Percentiles rank a stretch among this genome's conserved stretches.
phyloP scores from a whole-genome alignment of 2,888 invertebrate genomes.

The Phortica magna region DNA sequence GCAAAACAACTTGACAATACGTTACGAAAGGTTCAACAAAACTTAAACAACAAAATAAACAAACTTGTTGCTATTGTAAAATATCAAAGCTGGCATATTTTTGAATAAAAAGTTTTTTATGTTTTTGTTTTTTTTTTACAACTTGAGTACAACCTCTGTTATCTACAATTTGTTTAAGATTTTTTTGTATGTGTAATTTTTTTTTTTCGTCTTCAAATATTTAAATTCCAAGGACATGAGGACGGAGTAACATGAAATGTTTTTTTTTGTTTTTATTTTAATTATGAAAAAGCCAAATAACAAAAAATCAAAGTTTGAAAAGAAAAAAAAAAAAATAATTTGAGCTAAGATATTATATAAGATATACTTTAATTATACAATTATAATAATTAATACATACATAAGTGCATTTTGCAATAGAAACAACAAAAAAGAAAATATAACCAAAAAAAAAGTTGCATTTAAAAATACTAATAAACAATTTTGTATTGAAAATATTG shows the following conservation, averaged over 20 bases:
- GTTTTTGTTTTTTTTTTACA: neutral
- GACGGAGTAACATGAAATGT: conserved; percentile 29
- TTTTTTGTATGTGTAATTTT: neutral
- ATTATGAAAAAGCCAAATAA: neutral
- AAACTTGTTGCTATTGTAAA: neutral
- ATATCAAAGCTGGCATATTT: conserved; percentile 10
- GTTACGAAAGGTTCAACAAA: neutral
- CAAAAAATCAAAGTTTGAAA: neutral
- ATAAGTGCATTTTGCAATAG: neutral
- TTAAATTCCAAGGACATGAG: neutral
- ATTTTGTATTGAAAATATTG: neutral
- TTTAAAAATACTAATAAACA: too few relatives aligned
- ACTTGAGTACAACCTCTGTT: neutral
- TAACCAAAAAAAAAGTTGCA: neutral
- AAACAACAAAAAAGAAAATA: neutral
- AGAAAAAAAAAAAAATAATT: neutral
- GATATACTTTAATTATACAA: neutral
- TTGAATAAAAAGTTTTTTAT: neutral
- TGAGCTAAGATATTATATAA: neutral
- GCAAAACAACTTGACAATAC: too few relatives aligned
- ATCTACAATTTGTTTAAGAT: neutral
- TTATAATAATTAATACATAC: neutral
- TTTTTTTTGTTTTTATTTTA: neutral
- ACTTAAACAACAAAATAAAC: neutral
- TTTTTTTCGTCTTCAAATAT: neutral